A percentile compares a stretch with the other conserved stretches of the same genome.
These are phyloP conservation scores for Cacatua alba DNA, from an alignment of 2,113 vertebrate species.

Conservation along the genomic window DNA sequence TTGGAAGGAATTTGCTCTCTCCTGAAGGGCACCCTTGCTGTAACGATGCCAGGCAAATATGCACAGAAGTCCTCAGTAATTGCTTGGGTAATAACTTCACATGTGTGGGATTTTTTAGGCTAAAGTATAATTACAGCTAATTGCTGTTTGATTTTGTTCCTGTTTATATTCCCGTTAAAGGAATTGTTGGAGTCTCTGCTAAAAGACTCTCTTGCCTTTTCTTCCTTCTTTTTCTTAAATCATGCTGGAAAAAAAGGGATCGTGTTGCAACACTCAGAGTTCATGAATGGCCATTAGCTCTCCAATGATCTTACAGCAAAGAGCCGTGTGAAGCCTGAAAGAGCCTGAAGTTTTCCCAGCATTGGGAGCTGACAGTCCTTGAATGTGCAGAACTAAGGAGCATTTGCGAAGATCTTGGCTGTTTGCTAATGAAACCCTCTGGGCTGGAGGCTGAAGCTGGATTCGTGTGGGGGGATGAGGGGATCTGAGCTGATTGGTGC, in stretches of 20 bases:
- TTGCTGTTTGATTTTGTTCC: constrained; percentile 34
- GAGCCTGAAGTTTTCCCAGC: background rate
- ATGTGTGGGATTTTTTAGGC: background rate
- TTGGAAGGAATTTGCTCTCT: constrained; percentile 13
- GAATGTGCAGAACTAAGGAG: background rate
- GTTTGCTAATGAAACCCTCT: background rate
- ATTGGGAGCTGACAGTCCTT: background rate
- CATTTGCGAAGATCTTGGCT: background rate
- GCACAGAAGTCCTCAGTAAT: background rate
- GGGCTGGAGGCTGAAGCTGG: background rate
- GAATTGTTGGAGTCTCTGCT: background rate
- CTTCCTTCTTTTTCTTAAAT: background rate
- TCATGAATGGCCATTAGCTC: constrained; percentile 32
- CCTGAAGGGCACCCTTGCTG: background rate
- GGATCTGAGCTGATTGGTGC: background rate
- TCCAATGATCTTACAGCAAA: background rate
- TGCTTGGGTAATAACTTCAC: background rate
- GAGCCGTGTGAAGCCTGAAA: background rate
- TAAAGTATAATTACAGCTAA: constrained; percentile 29
- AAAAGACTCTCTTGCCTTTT: background rate
- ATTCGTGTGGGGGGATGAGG: background rate
- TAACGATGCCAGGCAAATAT: background rate
- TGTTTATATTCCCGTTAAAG: background rate
- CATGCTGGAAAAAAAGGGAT: background rate
- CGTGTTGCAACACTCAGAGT: background rate